phyloP scores from a whole-genome alignment of 1,140 invertebrate species.

The Colletes latitarsis region DNA sequence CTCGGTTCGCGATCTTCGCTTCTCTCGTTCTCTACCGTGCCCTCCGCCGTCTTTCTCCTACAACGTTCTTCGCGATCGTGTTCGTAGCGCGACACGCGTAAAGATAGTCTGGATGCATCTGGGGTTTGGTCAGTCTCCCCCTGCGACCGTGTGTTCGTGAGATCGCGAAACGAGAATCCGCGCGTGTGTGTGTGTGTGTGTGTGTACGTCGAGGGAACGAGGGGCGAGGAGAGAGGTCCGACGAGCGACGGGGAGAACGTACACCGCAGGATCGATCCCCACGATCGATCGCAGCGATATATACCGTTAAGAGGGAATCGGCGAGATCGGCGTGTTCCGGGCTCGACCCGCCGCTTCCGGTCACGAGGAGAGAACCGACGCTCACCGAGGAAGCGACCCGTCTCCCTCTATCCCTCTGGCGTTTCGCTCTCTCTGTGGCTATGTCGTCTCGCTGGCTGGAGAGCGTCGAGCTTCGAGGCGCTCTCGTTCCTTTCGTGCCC shows the following conservation, averaged over 20 bases:
- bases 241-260: conserved; percentile 13
- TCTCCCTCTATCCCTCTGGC: conserved; percentile 19
- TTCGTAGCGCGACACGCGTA: conserved; percentile 48
- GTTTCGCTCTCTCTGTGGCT: conserved; percentile 1
- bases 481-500: conserved; percentile 53
- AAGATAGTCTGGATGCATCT: conserved; percentile 19
- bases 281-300: conserved; percentile 65
- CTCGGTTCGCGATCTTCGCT: not conserved
- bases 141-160: conserved; percentile 30
- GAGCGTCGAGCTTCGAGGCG: conserved; percentile 25
- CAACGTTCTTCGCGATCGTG: conserved; percentile 29
- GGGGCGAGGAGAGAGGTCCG: conserved; percentile 52
- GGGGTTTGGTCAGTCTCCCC: conserved; percentile 7
- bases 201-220: not conserved
- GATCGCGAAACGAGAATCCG: conserved; percentile 45
- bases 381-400: conserved; percentile 51
- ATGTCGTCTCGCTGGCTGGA: conserved; percentile 33
- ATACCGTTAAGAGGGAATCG: conserved; percentile 67
- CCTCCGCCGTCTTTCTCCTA: not conserved
- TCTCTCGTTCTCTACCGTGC: not conserved
- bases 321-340: conserved; percentile 78
- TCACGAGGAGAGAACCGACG: conserved; percentile 72
- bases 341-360: conserved; percentile 76
- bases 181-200: conserved; percentile 2
- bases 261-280: conserved; percentile 60